Conservation (phyloP, 2,888 invertebrate genomes). For the Achlya flavicornis region DNA sequence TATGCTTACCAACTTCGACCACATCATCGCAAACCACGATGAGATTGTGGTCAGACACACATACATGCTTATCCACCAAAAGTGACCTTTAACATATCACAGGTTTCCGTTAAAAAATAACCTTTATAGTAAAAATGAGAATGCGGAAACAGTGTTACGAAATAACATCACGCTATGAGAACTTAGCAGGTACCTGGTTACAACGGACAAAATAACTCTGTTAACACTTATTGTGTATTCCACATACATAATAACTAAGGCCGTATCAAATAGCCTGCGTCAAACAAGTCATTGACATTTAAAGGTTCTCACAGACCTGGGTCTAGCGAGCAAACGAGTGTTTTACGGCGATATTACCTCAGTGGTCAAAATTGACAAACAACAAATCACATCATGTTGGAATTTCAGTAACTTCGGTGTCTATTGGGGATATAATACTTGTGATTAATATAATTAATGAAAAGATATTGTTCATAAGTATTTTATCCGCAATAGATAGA, state of each 20-base stretch:
- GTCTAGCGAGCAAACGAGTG: background rate
- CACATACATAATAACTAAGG: conserved; percentile 3
- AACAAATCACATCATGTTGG: too few relatives aligned
- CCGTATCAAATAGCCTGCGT: conserved; percentile 2
- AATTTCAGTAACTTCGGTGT: too few relatives aligned
- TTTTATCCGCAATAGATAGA: too few relatives aligned
- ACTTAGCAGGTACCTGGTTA: background rate
- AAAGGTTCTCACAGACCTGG: background rate
- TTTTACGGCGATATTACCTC: background rate
- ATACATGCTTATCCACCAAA: too few relatives aligned
- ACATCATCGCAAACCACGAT: too few relatives aligned
- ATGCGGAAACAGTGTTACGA: background rate
- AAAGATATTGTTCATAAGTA: too few relatives aligned
- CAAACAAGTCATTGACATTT: background rate
- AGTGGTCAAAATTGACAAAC: background rate
- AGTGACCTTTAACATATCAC: too few relatives aligned
- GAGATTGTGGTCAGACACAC: too few relatives aligned
- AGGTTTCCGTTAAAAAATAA: background rate
- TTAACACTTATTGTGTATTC: background rate
- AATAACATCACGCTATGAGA: conserved; percentile 2
- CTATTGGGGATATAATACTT: too few relatives aligned
- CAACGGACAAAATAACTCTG: background rate
- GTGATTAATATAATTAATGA: too few relatives aligned
- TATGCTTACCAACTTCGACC: too few relatives aligned
- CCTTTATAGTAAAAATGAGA: background rate